phyloP scores from a whole-genome alignment of 2,113 vertebrate genomes.

The Vicugna pacos region DNA sequence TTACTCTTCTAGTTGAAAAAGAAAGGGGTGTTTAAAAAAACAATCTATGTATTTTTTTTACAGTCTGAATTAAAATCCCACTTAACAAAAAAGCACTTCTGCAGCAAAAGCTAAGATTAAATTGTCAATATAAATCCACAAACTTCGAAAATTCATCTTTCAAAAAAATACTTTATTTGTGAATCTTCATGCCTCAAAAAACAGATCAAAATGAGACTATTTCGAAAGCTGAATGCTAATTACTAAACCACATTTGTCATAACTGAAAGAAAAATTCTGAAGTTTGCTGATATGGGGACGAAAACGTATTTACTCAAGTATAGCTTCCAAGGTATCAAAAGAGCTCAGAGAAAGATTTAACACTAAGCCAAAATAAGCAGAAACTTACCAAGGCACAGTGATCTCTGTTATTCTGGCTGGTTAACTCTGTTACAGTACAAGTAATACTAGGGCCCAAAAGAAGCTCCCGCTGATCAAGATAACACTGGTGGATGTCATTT shows the following conservation, averaged over 20 bases:
- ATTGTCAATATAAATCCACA: constrained; percentile 22
- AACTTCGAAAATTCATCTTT: constrained; percentile 36
- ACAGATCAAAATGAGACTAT: neutral
- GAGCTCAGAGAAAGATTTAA: neutral
- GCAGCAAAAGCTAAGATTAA: constrained; percentile 37
- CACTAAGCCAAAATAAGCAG: neutral
- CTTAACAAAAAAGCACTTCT: constrained; percentile 32
- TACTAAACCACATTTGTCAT: neutral
- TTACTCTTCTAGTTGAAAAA: constrained; percentile 3
- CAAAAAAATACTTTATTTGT: constrained; percentile 4
- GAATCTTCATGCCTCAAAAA: constrained; percentile 21
- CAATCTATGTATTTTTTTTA: neutral
- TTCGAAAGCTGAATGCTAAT: constrained; percentile 29
- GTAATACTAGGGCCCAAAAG: constrained; percentile 95
- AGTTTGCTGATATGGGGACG: neutral
- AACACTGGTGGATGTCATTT: constrained; percentile 96
- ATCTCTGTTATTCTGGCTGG: constrained; percentile 96
- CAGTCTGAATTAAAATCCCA: constrained; percentile 42
- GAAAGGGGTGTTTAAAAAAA: neutral
- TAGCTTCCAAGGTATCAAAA: neutral
- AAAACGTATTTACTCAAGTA: neutral
- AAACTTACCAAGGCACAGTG: constrained; percentile 96
- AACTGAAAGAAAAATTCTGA: constrained; percentile 9
- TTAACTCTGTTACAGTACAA: constrained; percentile 96
- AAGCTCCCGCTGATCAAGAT: constrained; percentile 95